These are phyloP conservation scores for Cygnus olor DNA, from an alignment of 2,797 vertebrate species.

Conservation along the genomic window DNA sequence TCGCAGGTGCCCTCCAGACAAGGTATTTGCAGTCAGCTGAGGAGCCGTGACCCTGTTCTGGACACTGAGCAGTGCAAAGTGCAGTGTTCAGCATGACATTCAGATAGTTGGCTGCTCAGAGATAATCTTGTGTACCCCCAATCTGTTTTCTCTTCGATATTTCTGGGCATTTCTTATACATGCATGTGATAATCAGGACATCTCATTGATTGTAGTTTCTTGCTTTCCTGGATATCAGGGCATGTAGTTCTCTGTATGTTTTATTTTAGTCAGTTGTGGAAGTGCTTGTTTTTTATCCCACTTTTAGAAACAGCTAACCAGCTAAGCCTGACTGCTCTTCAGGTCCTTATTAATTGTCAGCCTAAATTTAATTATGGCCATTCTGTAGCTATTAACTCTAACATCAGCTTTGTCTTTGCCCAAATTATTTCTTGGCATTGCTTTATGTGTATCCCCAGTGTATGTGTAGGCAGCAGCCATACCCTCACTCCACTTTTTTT, in stretches of 20 bases:
- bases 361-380: neutral
- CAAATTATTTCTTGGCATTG: neutral
- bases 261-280: neutral
- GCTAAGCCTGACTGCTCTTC: neutral
- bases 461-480: neutral
- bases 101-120: neutral
- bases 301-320: neutral
- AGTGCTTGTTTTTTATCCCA: neutral
- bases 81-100: neutral
- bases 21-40: neutral
- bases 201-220: fast-evolving
- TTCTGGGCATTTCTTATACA: fast-evolving
- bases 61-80: fast-evolving
- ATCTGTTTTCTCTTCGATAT: fast-evolving
- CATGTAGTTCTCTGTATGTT: fast-evolving
- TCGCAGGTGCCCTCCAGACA: neutral
- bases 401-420: neutral
- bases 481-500: neutral
- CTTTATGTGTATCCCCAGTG: neutral
- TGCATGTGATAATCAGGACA: neutral
- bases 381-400: neutral
- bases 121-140: neutral
- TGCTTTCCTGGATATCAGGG: neutral
- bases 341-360: neutral
- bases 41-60: neutral